Evolutionary conservation across 2,113 vertebrate genomes (phyloP).

Genomic region (Paratilapia polleni): DNA sequence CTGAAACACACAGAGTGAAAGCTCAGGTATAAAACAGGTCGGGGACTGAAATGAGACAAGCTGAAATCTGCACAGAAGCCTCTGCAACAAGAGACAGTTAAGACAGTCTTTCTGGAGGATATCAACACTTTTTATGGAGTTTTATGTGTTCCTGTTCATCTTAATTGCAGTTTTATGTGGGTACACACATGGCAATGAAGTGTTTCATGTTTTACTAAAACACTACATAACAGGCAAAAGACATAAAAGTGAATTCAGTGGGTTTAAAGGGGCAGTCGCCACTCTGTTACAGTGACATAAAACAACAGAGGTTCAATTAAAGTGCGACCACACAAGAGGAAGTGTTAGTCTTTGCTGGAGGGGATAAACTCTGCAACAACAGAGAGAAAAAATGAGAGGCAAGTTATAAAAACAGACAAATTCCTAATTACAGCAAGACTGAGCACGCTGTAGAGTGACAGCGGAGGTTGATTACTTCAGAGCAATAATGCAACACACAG

Average conservation of each 20-base stretch:
- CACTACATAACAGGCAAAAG: neutral
- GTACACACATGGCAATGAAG: neutral
- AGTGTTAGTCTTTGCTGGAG: slow-evolving; percentile 27
- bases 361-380: slow-evolving; percentile 1
- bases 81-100: neutral
- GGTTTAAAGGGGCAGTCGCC: slow-evolving; percentile 5
- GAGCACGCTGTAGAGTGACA: neutral
- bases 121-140: neutral
- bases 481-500: neutral
- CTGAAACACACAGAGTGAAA: slow-evolving; percentile 28
- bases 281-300: neutral
- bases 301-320: slow-evolving; percentile 28
- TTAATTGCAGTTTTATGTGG: slow-evolving; percentile 14
- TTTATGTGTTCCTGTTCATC: slow-evolving; percentile 43
- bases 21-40: slow-evolving; percentile 39
- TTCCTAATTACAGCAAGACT: slow-evolving; percentile 12
- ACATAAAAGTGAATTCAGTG: slow-evolving; percentile 35
- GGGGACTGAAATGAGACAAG: neutral
- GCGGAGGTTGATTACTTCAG: neutral
- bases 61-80: neutral
- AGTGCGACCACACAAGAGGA: slow-evolving; percentile 37
- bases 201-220: slow-evolving; percentile 12
- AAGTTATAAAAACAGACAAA: neutral
- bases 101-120: neutral
- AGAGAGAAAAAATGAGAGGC: neutral